A percentile compares a stretch with the other conserved stretches of the same genome.
Conservation (phyloP, 2,888 invertebrate genomes). For the Rotaria macrura region DNA sequence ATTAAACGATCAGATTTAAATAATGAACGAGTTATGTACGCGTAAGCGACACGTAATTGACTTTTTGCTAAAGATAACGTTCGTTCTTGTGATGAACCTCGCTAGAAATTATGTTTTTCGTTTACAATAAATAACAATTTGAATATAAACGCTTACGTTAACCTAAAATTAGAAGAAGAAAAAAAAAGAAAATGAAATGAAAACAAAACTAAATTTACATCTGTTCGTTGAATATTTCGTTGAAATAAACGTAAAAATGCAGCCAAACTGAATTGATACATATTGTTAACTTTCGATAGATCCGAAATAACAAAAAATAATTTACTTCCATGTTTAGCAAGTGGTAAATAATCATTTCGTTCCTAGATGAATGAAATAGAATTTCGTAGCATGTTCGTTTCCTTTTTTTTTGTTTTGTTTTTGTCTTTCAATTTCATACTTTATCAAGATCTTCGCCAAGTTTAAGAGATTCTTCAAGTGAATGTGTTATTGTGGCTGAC, state of each 20-base stretch:
- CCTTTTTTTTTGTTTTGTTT: no score
- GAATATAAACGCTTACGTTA: background rate
- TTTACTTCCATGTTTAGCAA: slow-evolving; percentile 58
- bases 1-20: slow-evolving; percentile 64
- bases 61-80: slow-evolving; percentile 17
- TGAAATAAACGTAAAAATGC: slow-evolving; percentile 56
- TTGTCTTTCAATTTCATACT: slow-evolving; percentile 38
- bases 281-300: slow-evolving; percentile 57
- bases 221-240: slow-evolving; percentile 47
- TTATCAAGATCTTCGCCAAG: slow-evolving; percentile 54
- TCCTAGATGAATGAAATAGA: slow-evolving; percentile 49
- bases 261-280: slow-evolving; percentile 59
- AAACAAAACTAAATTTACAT: slow-evolving; percentile 18
- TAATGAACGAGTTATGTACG: slow-evolving; percentile 55
- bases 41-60: slow-evolving; percentile 22
- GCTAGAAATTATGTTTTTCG: background rate
- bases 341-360: slow-evolving; percentile 58
- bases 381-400: no score
- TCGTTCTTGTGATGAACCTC: background rate
- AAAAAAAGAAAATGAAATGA: no score
- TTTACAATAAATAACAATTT: background rate
- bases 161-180: background rate
- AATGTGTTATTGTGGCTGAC: slow-evolving; percentile 61
- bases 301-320: slow-evolving; percentile 60
- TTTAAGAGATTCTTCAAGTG: slow-evolving; percentile 60